Percentiles rank a stretch among this genome's conserved stretches.
Evolutionary conservation across 2,113 vertebrate species (phyloP).

Genomic region (Labeo rohita): DNA sequence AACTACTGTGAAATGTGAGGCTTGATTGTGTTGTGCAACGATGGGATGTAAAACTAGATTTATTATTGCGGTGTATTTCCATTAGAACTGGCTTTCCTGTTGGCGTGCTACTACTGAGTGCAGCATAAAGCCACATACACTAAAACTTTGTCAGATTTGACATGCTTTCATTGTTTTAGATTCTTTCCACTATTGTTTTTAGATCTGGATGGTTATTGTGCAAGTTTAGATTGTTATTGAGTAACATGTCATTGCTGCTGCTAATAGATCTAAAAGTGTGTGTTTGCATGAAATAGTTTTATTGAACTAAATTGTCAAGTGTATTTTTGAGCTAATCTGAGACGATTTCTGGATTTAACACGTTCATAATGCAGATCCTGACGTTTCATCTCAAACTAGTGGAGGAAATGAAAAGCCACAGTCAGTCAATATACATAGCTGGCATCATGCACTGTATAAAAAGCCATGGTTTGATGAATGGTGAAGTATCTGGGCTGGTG

Average conservation of each 20-base stretch:
- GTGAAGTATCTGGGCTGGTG: neutral
- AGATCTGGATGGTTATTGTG: neutral
- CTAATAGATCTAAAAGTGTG: neutral
- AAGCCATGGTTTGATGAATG: neutral
- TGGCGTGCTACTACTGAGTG: neutral
- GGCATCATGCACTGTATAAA: neutral
- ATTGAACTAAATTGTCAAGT: neutral
- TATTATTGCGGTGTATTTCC: neutral
- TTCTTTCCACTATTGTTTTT: neutral
- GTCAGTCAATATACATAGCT: neutral
- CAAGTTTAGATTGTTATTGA: neutral
- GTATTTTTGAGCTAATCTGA: neutral
- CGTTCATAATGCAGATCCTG: neutral
- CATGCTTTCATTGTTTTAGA: neutral
- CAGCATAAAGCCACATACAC: neutral
- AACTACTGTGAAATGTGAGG: conserved; percentile 9
- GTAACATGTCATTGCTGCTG: neutral
- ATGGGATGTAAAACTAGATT: neutral
- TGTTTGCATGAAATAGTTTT: neutral
- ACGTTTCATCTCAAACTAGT: neutral
- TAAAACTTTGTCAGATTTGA: neutral
- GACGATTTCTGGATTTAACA: neutral
- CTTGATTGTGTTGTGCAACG: conserved; percentile 34
- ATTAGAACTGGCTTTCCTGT: neutral
- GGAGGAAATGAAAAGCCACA: neutral